Conservation (phyloP, 1,140 invertebrate species). For the Pseudomyrmex sp. region DNA sequence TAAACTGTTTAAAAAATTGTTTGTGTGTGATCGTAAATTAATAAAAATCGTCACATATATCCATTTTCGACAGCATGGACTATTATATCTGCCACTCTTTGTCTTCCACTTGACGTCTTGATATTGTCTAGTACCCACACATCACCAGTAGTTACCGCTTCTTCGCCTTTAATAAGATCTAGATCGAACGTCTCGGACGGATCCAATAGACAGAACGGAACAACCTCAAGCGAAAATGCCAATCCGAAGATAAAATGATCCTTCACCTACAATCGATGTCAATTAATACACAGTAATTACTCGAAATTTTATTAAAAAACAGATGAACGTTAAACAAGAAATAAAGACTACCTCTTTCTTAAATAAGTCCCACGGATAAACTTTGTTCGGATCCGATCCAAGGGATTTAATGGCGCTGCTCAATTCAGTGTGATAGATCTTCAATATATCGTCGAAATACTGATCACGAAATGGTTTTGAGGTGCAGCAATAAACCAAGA, state of each 20-base stretch:
- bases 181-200: conserved; percentile 87
- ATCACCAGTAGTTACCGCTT: conserved; percentile 77
- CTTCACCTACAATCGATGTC: conserved; percentile 82
- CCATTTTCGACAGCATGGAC: conserved; percentile 87
- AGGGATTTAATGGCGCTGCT: conserved; percentile 84
- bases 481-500: conserved; percentile 88
- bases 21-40: neutral
- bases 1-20: too few relatives aligned
- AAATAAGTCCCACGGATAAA: conserved; percentile 86
- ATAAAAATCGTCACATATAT: too few relatives aligned
- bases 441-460: conserved; percentile 86
- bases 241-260: conserved; percentile 88
- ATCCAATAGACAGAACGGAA: conserved; percentile 87
- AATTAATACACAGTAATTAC: neutral
- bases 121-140: conserved; percentile 72
- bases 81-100: conserved; percentile 87
- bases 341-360: conserved; percentile 75
- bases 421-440: conserved; percentile 87
- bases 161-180: conserved; percentile 85
- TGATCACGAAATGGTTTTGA: conserved; percentile 85
- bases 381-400: conserved; percentile 86
- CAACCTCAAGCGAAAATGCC: conserved; percentile 87
- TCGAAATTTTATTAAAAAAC: neutral
- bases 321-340: neutral
- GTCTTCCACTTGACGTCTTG: conserved; percentile 82